These are phyloP conservation scores for Perognathus longimembris DNA, from an alignment of 2,113 vertebrate genomes.

Conservation along the genomic window DNA sequence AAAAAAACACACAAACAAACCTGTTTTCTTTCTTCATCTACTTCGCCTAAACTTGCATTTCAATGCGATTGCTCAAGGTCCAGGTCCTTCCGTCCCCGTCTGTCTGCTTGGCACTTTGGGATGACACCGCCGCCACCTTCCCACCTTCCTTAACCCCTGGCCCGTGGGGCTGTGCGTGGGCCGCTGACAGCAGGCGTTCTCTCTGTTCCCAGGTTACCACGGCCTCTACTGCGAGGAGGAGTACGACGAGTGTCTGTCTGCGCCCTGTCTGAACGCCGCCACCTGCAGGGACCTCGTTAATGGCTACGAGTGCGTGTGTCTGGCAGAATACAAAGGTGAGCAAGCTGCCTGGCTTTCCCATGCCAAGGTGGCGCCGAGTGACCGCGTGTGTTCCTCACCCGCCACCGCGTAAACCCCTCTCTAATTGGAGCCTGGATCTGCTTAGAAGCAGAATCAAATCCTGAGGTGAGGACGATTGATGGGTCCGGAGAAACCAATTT, in stretches of 20 bases:
- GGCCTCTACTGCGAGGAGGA: constrained; percentile 98
- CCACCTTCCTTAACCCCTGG: accelerated
- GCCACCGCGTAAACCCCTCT: background rate
- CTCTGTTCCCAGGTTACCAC: constrained; percentile 92
- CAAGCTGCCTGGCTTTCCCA: background rate
- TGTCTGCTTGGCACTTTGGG: background rate
- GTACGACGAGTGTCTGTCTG: constrained; percentile 96
- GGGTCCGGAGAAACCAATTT: background rate
- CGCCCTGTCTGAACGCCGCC: constrained; percentile 96
- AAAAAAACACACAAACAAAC: no score
- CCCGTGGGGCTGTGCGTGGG: background rate
- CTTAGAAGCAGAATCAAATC: background rate
- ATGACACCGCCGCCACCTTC: background rate
- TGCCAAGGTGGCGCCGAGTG: accelerated
- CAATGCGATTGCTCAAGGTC: background rate
- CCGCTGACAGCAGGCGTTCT: background rate
- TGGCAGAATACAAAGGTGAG: constrained; percentile 94
- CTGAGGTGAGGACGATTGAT: background rate
- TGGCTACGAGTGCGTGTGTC: constrained; percentile 94
- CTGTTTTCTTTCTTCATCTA: no score
- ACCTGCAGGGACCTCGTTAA: constrained; percentile 95
- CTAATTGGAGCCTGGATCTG: background rate
- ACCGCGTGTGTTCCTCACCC: background rate
- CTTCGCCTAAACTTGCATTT: background rate
- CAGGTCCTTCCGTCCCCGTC: background rate